These are phyloP conservation scores for Boulengerochromis microlepis DNA, from an alignment of 2,113 vertebrate genomes.

Conservation along the genomic window DNA sequence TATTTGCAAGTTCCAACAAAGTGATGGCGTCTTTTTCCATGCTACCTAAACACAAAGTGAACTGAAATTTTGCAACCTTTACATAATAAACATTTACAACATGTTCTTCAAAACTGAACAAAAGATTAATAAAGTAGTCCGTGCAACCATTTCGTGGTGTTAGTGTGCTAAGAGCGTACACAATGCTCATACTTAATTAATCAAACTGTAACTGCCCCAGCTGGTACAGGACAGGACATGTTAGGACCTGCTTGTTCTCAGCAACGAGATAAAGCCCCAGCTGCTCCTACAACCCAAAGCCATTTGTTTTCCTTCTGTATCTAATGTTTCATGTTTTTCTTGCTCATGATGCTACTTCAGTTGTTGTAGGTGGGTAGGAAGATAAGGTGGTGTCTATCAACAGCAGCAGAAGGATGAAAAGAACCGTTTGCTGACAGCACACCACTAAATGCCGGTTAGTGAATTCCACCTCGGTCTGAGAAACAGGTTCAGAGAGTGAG, in stretches of 20 bases:
- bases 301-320: constrained; percentile 5
- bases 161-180: neutral
- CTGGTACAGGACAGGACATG: constrained; percentile 47
- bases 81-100: neutral
- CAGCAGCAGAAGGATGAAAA: neutral
- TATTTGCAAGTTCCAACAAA: neutral
- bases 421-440: neutral
- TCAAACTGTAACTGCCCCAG: constrained; percentile 13
- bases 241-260: constrained; percentile 50
- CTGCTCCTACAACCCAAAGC: constrained; percentile 10
- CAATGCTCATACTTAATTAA: neutral
- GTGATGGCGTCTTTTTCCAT: neutral
- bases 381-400: neutral
- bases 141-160: neutral
- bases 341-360: neutral
- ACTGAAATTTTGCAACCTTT: neutral
- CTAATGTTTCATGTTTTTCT: neutral
- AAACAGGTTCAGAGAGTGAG: neutral
- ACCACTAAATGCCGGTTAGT: neutral
- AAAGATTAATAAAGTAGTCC: neutral
- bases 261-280: neutral
- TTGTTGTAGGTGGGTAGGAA: neutral
- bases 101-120: neutral
- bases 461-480: neutral
- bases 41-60: neutral